Conservation (phyloP, 2,888 invertebrate species). For the Acanthosepion esculentum region DNA sequence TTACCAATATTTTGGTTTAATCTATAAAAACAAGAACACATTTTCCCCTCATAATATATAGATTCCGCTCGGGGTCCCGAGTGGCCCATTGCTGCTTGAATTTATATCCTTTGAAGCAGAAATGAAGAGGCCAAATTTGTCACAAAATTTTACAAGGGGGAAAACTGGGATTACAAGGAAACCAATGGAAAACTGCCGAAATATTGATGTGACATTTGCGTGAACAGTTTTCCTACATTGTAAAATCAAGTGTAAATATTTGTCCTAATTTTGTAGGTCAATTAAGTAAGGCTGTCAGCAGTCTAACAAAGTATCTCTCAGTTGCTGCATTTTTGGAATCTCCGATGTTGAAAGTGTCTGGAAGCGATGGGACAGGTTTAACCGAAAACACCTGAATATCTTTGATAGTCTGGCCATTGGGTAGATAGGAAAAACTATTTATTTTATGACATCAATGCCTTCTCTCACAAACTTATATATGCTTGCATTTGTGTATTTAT, state of each 20-base stretch:
- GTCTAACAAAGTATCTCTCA: background rate
- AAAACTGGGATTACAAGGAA: too few relatives aligned
- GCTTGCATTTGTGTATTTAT: background rate
- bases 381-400: background rate
- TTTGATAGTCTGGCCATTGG: background rate
- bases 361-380: background rate
- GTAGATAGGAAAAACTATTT: background rate
- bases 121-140: too few relatives aligned
- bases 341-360: background rate
- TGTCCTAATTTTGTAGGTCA: background rate
- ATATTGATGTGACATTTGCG: background rate
- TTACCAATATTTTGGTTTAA: too few relatives aligned
- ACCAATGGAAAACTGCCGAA: too few relatives aligned
- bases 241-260: background rate
- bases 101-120: too few relatives aligned
- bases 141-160: too few relatives aligned
- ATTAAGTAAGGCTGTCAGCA: background rate
- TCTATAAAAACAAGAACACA: too few relatives aligned
- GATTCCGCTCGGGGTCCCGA: too few relatives aligned
- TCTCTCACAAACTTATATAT: background rate
- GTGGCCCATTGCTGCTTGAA: too few relatives aligned
- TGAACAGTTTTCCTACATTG: background rate
- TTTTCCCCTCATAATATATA: too few relatives aligned
- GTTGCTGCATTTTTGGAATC: background rate
- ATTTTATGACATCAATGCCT: background rate